Conservation (phyloP, 2,888 invertebrate genomes). For the Fissipunctia ypsillon region DNA sequence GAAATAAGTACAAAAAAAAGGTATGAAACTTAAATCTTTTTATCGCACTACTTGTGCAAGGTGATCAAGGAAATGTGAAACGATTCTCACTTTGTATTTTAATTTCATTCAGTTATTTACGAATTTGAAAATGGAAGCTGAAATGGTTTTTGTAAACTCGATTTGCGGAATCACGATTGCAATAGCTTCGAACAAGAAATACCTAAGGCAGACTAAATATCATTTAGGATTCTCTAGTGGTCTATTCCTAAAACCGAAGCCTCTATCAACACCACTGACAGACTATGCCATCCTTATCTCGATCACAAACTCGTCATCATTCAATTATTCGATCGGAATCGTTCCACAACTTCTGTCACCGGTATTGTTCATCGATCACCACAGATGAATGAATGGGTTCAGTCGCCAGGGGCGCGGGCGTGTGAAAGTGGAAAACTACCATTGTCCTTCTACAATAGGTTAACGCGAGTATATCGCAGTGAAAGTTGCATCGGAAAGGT, state of each 20-base stretch:
- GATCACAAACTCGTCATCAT: constrained; percentile 15
- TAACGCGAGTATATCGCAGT: constrained; percentile 81
- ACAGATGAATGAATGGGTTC: constrained; percentile 70
- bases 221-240: background rate
- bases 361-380: constrained; percentile 73
- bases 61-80: constrained; percentile 51
- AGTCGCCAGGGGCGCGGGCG: constrained; percentile 70
- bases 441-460: constrained; percentile 85
- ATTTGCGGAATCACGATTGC: background rate
- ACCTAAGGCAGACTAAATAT: too few relatives aligned
- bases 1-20: constrained; percentile 35
- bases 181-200: constrained; percentile 1
- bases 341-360: constrained; percentile 40
- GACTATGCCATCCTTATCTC: background rate
- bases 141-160: background rate
- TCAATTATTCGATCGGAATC: constrained; percentile 23
- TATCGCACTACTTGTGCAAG: constrained; percentile 43
- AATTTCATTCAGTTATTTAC: constrained; percentile 36
- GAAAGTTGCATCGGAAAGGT: constrained; percentile 80
- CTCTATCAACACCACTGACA: background rate
- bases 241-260: background rate
- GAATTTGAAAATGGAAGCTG: constrained; percentile 27
- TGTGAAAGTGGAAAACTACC: constrained; percentile 81
- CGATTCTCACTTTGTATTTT: constrained; percentile 43
- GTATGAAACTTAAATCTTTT: constrained; percentile 46